Conservation (phyloP, 53 echinoderm and acorn worm genomes). For the Pentamera pediparva region DNA sequence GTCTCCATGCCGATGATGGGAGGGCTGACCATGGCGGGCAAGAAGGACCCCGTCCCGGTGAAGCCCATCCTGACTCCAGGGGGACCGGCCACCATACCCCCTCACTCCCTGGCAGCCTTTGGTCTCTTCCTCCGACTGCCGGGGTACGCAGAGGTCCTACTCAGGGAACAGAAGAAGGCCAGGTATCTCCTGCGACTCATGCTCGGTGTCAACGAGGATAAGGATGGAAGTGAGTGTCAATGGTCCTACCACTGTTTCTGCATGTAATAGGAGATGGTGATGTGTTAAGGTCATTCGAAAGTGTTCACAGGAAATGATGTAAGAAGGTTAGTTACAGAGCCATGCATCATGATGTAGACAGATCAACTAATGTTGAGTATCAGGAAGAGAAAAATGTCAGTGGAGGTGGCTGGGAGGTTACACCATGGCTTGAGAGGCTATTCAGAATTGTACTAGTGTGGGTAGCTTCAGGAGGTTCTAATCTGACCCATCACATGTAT, state of each 20-base stretch:
- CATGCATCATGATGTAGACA: too few species aligned
- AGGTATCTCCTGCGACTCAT: conserved; percentile 84
- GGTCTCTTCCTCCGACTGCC: conserved; percentile 92
- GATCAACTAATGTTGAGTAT: too few species aligned
- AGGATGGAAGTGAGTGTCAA: conserved; percentile 74
- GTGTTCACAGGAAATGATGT: too few species aligned
- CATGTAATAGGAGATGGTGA: neutral
- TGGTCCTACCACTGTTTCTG: neutral
- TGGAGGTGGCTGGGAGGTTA: too few species aligned
- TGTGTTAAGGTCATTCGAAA: too few species aligned
- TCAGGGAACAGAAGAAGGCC: conserved; percentile 94
- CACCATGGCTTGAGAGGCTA: too few species aligned
- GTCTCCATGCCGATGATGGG: neutral
- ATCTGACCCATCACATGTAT: too few species aligned
- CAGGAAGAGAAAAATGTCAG: too few species aligned
- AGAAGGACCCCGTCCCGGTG: conserved; percentile 3
- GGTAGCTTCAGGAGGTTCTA: too few species aligned
- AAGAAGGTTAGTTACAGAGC: too few species aligned
- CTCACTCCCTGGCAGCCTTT: conserved; percentile 97
- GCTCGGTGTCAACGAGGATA: conserved; percentile 88
- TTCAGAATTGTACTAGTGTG: too few species aligned
- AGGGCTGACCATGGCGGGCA: neutral
- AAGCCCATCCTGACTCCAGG: conserved; percentile 20
- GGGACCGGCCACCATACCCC: conserved; percentile 71
- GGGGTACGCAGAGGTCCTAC: conserved; percentile 92